A percentile compares a stretch with the other conserved stretches of the same genome.
Conservation (phyloP, 2,113 vertebrate genomes). For the Dipodomys ordii region DNA sequence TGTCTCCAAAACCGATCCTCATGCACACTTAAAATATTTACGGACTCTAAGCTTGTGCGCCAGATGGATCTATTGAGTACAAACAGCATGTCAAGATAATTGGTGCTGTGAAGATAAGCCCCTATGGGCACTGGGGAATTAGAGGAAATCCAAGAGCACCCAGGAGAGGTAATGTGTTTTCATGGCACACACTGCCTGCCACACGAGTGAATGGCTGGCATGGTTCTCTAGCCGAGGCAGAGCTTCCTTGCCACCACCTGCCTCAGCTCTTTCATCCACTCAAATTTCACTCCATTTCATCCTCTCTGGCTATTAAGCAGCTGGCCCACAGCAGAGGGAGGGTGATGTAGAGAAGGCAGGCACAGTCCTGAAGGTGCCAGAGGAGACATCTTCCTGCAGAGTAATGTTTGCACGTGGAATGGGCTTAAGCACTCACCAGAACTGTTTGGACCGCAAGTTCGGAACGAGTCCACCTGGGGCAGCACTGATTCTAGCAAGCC, state of each 20-base stretch:
- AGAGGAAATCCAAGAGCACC: conserved; percentile 62
- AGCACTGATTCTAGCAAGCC: conserved; percentile 86
- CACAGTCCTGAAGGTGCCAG: not conserved
- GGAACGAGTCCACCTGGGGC: conserved; percentile 85
- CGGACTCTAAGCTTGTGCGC: conserved; percentile 20
- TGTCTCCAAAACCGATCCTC: conserved; percentile 41
- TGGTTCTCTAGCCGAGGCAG: not conserved
- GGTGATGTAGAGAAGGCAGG: not conserved
- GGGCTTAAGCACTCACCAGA: conserved; percentile 84
- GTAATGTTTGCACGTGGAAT: not conserved
- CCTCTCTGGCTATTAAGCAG: conserved; percentile 18
- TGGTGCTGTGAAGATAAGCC: conserved; percentile 59
- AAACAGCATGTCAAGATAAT: conserved; percentile 44
- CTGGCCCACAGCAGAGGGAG: conserved; percentile 39
- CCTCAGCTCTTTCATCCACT: not conserved
- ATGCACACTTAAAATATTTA: conserved; percentile 50
- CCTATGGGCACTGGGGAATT: conserved; percentile 8
- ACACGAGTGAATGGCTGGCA: conserved; percentile 16
- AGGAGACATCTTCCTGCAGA: not conserved
- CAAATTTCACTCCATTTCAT: not conserved
- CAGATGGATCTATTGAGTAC: conserved; percentile 66
- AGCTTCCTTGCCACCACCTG: conserved; percentile 55
- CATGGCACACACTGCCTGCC: conserved; percentile 49
- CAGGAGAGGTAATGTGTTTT: conserved; percentile 21
- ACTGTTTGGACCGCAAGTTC: conserved; percentile 80